Conservation (phyloP, 2,888 invertebrate species). For the Margaritifera margaritifera region DNA sequence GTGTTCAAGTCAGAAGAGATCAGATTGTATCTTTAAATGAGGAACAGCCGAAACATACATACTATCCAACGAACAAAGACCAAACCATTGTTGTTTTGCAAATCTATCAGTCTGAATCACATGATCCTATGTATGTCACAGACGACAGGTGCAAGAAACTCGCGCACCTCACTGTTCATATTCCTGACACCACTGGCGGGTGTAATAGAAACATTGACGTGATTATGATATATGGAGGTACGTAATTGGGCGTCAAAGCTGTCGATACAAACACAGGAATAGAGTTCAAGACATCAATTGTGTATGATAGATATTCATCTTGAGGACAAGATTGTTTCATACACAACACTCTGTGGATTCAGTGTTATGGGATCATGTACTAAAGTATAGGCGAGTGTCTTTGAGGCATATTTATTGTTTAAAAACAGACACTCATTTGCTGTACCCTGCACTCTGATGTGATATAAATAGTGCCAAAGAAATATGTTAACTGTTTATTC, state of each 20-base stretch:
- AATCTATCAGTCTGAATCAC: slow-evolving; percentile 18
- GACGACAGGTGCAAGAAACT: slow-evolving; percentile 23
- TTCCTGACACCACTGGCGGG: slow-evolving; percentile 29
- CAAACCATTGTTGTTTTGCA: slow-evolving; percentile 15
- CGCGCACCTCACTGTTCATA: slow-evolving; percentile 27
- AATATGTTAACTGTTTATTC: too few relatives aligned
- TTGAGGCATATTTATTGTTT: too few relatives aligned
- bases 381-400: too few relatives aligned
- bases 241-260: slow-evolving; percentile 37
- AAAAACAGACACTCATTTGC: too few relatives aligned
- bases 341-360: too few relatives aligned
- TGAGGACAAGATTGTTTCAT: too few relatives aligned
- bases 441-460: too few relatives aligned
- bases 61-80: slow-evolving; percentile 9
- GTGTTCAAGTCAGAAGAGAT: slow-evolving; percentile 18
- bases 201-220: slow-evolving; percentile 21
- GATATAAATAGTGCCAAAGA: too few relatives aligned
- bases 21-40: slow-evolving; percentile 8
- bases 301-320: too few relatives aligned
- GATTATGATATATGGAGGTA: slow-evolving; percentile 39
- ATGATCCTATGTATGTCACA: slow-evolving; percentile 24
- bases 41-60: slow-evolving; percentile 4
- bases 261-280: slow-evolving; percentile 16
- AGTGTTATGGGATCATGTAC: too few relatives aligned
- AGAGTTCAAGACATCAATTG: background rate